Base-by-base conservation (phyloP, 1,140 invertebrate species). In the Drosophila chauvacae region DNA sequence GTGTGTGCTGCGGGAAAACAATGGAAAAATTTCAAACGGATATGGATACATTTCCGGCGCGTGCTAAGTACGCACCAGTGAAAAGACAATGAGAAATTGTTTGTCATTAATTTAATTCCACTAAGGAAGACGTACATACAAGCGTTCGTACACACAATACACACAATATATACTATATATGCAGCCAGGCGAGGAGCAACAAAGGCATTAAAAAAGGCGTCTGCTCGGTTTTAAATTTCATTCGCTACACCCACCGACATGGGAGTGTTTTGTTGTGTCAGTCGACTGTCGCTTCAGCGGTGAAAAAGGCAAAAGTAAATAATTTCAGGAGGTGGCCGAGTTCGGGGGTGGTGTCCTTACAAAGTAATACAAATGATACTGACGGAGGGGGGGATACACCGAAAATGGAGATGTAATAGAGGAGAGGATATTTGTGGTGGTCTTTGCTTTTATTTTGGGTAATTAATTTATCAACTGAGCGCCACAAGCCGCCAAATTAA, bases 31-130 rank as follows among this genome's bases (percentile, higher is more conserved):
- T 86, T 70, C 63, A 74, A 85, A 78, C 78, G 78, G 81, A 85
- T 81, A 66, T 78, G 82, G 79, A 81, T 81, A 86, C 74, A 86
- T 85, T 86, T 86, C 82, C 82, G 78, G 78, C 82, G 78, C 82
- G 78, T 85, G 82, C 68, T 77, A 86, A 85, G 73, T 69, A 69
- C 70, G 57, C 76, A 75, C 57, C 78, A 75, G 65, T 45, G 59
- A 61, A 74, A 68, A 78, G 62, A 82, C 83, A 81, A 86, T 87
- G 83, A 86, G 77, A 71, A 87, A 81, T 86, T 87, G 82, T 87
- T 82, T 87, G 82, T 87, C 82, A 86, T 86, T 86, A 87, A 82
- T 87, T 87, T 86, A 77, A 85, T 85, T 79, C 69, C 64, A 75
- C 69, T 65, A 70, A 77, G 64, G 50, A 71, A 73, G 60, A 62